These are phyloP conservation scores for Sphenopsis melanotis DNA, from an alignment of 2,797 vertebrate genomes.

Conservation along the genomic window DNA sequence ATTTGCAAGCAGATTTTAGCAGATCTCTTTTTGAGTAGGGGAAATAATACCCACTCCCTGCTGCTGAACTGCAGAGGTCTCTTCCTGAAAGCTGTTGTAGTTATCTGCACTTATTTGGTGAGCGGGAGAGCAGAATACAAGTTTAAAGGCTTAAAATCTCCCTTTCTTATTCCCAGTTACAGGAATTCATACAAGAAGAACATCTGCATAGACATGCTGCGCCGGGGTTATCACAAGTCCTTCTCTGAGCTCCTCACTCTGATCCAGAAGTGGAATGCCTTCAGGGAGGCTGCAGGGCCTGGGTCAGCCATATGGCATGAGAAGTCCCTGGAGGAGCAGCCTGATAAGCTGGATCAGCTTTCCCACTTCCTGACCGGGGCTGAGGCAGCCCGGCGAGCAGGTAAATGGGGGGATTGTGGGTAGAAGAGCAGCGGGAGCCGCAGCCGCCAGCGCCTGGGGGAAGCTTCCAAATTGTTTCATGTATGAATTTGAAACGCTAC, in stretches of 20 bases:
- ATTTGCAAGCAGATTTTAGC: neutral
- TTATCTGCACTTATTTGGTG: neutral
- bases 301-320: slow-evolving; percentile 93
- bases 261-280: slow-evolving; percentile 82
- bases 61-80: slow-evolving; percentile 21
- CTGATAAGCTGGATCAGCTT: slow-evolving; percentile 88
- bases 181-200: slow-evolving; percentile 86
- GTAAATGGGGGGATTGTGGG: slow-evolving; percentile 72
- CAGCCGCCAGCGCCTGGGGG: slow-evolving; percentile 69
- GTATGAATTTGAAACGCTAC: slow-evolving; percentile 75
- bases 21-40: neutral
- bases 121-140: neutral
- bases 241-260: slow-evolving; percentile 79
- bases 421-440: slow-evolving; percentile 64
- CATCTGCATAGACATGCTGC: slow-evolving; percentile 86
- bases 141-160: slow-evolving; percentile 49
- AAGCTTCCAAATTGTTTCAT: slow-evolving; percentile 77
- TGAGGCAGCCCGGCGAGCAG: slow-evolving; percentile 80
- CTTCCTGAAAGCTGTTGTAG: slow-evolving; percentile 10
- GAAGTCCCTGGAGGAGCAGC: slow-evolving; percentile 86
- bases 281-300: slow-evolving; percentile 85
- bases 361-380: slow-evolving; percentile 82
- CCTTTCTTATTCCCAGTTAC: slow-evolving; percentile 74
- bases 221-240: slow-evolving; percentile 79
- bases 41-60: neutral